A percentile compares a stretch with the other conserved stretches of the same genome.
These are phyloP conservation scores for Centropyge bicolor DNA, from an alignment of 2,797 vertebrate genomes.

Conservation along the genomic window DNA sequence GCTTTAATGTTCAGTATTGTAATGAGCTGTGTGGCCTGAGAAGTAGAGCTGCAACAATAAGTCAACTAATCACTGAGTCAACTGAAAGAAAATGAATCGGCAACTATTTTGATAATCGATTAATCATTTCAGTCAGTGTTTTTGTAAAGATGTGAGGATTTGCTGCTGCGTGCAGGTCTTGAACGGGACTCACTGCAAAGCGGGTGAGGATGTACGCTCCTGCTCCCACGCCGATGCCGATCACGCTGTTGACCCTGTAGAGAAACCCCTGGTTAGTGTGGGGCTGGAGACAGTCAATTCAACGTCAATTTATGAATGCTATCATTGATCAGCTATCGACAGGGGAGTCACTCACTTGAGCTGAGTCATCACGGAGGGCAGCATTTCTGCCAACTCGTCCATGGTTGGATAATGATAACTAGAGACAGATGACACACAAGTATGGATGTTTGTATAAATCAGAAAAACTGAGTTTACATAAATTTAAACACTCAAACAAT, in stretches of 20 bases:
- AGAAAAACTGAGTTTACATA: neutral
- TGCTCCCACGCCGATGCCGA: conserved; percentile 95
- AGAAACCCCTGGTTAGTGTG: conserved; percentile 33
- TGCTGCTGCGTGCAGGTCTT: neutral
- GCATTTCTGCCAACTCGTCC: conserved; percentile 97
- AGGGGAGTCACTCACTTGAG: conserved; percentile 87
- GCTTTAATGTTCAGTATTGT: conserved; percentile 38
- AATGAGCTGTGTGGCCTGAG: conserved; percentile 46
- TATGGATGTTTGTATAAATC: conserved; percentile 6
- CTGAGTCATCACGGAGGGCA: conserved; percentile 92
- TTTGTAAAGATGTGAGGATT: too few relatives aligned
- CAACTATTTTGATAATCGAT: too few relatives aligned
- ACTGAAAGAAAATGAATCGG: too few relatives aligned
- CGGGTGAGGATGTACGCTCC: conserved; percentile 94
- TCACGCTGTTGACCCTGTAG: conserved; percentile 92
- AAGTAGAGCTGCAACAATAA: neutral
- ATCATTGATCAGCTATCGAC: conserved; percentile 29
- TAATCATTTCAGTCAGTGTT: too few relatives aligned
- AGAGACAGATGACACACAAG: conserved; percentile 47
- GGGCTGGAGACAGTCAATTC: conserved; percentile 10
- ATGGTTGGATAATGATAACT: conserved; percentile 97
- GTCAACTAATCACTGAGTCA: too few relatives aligned
- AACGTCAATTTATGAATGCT: conserved; percentile 25
- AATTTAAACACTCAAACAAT: conserved; percentile 2
- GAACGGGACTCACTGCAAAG: conserved; percentile 91